These are phyloP conservation scores for Leptinotarsa haldemani DNA, from an alignment of 2,888 invertebrate species.

Conservation along the genomic window DNA sequence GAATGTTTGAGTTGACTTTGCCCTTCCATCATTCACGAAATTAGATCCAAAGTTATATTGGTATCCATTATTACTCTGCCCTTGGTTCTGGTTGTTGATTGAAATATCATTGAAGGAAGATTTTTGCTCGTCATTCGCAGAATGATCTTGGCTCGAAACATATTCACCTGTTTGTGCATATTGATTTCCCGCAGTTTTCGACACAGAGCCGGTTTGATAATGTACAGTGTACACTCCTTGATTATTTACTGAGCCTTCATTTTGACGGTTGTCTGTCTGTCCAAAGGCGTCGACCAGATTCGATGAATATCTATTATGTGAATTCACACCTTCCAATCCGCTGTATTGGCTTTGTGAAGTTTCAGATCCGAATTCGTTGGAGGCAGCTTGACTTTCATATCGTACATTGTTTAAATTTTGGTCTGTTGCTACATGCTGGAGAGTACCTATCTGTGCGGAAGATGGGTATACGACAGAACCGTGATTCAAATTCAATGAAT, in stretches of 20 bases:
- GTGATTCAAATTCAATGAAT: not conserved
- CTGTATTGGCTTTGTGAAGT: not conserved
- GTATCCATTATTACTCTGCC: not conserved
- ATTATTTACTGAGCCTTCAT: not conserved
- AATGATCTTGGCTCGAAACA: not conserved
- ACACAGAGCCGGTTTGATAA: not conserved
- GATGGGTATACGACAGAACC: not conserved
- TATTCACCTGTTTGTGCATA: not conserved
- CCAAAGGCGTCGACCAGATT: not conserved
- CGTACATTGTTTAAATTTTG: not conserved
- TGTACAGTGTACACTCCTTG: not conserved
- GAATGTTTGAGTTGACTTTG: conserved; percentile 2
- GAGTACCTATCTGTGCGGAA: not conserved
- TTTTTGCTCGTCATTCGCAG: not conserved
- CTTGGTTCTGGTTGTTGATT: not conserved
- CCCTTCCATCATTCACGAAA: not conserved
- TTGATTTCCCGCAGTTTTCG: not conserved
- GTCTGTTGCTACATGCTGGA: not conserved
- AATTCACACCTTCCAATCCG: not conserved
- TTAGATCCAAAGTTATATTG: conserved; percentile 15
- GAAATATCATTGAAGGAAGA: not conserved
- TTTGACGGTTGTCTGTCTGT: not conserved
- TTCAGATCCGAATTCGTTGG: not conserved
- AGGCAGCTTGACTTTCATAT: not conserved
- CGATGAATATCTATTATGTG: too few relatives aligned